Conservation (phyloP, 64 coral and sea anemone species). For the Catalaphyllia jardinei region DNA sequence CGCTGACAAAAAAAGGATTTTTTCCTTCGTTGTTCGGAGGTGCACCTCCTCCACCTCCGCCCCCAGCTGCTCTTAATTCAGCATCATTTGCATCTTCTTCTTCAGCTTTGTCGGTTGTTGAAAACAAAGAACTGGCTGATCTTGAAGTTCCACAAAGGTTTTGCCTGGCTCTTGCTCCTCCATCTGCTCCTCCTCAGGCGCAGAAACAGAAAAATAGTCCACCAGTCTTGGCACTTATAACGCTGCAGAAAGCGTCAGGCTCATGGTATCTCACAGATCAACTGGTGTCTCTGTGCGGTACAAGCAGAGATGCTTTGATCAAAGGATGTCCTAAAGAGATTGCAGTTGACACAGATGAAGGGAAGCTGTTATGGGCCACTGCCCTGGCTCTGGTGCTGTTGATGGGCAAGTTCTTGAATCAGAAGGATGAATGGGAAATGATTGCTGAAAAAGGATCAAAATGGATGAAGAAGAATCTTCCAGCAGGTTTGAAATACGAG, state of each 20-base stretch:
- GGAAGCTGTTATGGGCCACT: slow-evolving; percentile 57
- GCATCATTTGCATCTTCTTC: too few relatives aligned
- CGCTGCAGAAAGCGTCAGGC: slow-evolving; percentile 67
- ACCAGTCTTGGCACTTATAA: not conserved
- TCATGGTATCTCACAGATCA: slow-evolving; percentile 59
- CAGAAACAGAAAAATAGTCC: too few relatives aligned
- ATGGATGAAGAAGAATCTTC: slow-evolving; percentile 47
- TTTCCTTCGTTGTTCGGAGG: too few relatives aligned
- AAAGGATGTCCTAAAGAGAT: slow-evolving; percentile 27
- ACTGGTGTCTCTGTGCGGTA: slow-evolving; percentile 29
- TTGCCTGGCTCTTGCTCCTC: too few relatives aligned
- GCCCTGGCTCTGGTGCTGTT: slow-evolving; percentile 57
- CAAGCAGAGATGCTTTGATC: not conserved
- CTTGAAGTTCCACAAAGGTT: too few relatives aligned
- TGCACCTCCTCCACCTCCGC: too few relatives aligned
- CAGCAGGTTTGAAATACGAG: not conserved
- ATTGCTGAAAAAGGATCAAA: slow-evolving; percentile 57
- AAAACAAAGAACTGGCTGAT: too few relatives aligned
- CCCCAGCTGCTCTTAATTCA: too few relatives aligned
- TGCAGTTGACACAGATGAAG: slow-evolving; percentile 13
- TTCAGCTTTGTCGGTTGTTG: too few relatives aligned
- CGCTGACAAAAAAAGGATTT: too few relatives aligned
- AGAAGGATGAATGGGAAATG: slow-evolving; percentile 79
- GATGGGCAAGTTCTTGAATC: slow-evolving; percentile 43
- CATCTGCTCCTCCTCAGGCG: too few relatives aligned